Evolutionary conservation across 2,797 vertebrate species (phyloP), one percentile per base, ranked within the genome.

Genomic region (Poeciliopsis presidionis): DNA sequence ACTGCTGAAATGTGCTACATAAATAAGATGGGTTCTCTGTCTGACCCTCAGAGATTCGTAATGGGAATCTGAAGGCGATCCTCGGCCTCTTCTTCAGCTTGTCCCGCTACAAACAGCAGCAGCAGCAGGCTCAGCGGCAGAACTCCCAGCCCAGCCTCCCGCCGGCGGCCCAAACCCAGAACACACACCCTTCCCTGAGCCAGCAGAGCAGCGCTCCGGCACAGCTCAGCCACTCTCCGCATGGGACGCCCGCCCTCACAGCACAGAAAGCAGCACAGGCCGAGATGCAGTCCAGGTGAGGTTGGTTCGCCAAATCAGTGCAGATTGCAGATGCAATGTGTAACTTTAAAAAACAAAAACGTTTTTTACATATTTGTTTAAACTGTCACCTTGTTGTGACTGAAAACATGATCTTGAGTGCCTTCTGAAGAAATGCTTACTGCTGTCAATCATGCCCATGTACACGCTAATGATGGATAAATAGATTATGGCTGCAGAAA

Each of bases 271-370:
- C 96, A 97, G 95, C 96, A 82, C 97, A 98, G 93, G 94, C 95
- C 87, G 98, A 99, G 91, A 99, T 99, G 98, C 98, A 99, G 94
- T 99, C 98, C 96, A 99, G 98, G 98, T 99, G 95, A 92, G 89
- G 28, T 73, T 33, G 20, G 33, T 0, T 51, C 3, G 74, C 39
- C 25, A 13, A 7, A 5, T 43, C 70, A 1, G 20, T 39, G 25
- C 70, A 55, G 49, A 51, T 51, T 22, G 22, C 22, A 22, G 49
- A 7, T 22, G 20, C 49, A 22, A 20, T 22, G 20, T 51, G 20
- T 7, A 20, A 49, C 18, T 20, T 49, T 6, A 7, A 49, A 49
- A 49, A 4, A 47, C 5, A 11, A 14, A 14, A 14, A 43, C 7
- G 46, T 47, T 51, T 22, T 51, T 51, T 51, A 51, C 7, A 51